Evolutionary conservation across 2,797 vertebrate species (phyloP), one percentile per base, ranked within the genome.

Genomic region (Ptychobarbus kaznakovi): DNA sequence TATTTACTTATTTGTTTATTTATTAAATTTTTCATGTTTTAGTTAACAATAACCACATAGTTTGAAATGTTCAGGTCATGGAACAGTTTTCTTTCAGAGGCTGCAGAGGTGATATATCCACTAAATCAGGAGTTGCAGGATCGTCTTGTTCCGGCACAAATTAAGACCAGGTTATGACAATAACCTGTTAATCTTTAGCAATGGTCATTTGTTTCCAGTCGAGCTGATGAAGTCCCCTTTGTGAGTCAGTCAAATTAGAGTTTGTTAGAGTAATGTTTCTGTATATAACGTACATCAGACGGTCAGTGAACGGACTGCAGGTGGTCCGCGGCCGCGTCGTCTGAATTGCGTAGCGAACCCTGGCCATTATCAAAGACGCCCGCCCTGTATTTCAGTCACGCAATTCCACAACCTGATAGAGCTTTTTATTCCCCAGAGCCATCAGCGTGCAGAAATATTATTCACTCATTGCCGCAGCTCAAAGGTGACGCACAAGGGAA

Each of bases 401-500:
- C 70, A 46, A 65, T 82, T 82, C 46, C 16, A 38, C 63, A 28
- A 69, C 38, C 63, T 56, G 65, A 78, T 77, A 11, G 63, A 84
- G 61, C 35, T 58, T 51, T 84, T 70, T 78, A 70, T 70, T 70
- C 82, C 78, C 74, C 49, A 22, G 63, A 51, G 72, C 44, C 72
- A 53, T 75, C 81, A 65, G 42, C 74, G n/a, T 44, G 51, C 74
- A 80, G 56, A 85, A 84, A 87, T 83, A 77, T 51, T 49, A 77
- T 35, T 72, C 84, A 58, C 72, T 74, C 79, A 81, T 53, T 63
- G 79, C 46, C 38, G 25, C 46, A 58, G 73, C 75, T 86, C 66
- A 72, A 68, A 86, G 80, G 88, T 76, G 80, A 69, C n/a, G 38
- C 81, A 51, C 78, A 38, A 68, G 76, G 63, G 79, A 77, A 83